These are phyloP conservation scores for Athripsodes cinereus DNA, from an alignment of 2,888 invertebrate species.

Conservation along the genomic window DNA sequence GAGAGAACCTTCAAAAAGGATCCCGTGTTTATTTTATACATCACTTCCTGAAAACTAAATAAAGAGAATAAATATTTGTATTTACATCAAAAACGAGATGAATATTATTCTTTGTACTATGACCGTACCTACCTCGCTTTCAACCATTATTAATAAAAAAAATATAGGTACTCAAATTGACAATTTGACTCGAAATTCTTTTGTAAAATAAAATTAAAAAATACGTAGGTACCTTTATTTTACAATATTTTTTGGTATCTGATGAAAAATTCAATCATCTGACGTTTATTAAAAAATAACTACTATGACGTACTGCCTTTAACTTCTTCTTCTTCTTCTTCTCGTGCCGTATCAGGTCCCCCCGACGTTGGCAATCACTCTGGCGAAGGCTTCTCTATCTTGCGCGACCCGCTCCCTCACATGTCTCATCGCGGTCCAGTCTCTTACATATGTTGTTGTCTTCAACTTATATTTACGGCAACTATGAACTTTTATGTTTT, in stretches of 20 bases:
- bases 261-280: neutral
- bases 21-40: neutral
- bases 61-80: conserved; percentile 1
- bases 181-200: neutral
- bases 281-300: too few relatives aligned
- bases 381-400: too few relatives aligned
- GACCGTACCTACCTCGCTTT: neutral
- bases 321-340: too few relatives aligned
- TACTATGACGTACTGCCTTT: too few relatives aligned
- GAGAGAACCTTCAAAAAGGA: too few relatives aligned
- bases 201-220: neutral
- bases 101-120: neutral
- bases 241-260: neutral
- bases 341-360: too few relatives aligned
- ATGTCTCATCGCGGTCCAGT: too few relatives aligned
- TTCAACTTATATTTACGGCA: too few relatives aligned
- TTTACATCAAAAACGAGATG: neutral
- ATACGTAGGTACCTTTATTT: neutral
- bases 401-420: too few relatives aligned
- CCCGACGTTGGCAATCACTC: too few relatives aligned
- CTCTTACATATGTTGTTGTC: too few relatives aligned
- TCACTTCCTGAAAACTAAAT: neutral
- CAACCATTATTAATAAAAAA: neutral
- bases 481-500: too few relatives aligned
- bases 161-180: neutral